Base-by-base conservation (phyloP, 1,140 invertebrate species). In the Palaemon carinicauda region DNA sequence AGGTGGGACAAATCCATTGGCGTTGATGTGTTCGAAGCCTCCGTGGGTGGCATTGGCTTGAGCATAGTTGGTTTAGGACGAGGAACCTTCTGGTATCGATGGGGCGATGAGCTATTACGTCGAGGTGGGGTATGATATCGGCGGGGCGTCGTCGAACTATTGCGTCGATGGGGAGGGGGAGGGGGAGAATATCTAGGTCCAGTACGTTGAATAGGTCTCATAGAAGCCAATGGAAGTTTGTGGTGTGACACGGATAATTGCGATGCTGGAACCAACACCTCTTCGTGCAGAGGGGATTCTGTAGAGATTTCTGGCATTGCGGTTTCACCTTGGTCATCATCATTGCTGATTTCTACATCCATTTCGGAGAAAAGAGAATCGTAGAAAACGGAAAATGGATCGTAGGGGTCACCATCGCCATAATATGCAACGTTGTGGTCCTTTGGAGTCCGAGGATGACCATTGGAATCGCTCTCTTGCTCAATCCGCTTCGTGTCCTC, bases 381-480 rank as follows among this genome's bases (percentile, higher is more conserved):
- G 17, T 86, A 86, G 51, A 86, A 86, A 4, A 86, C 83, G 4
- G 83, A 86, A 60, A 86, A 86, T 12, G 83, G 75, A 52, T 86
- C 83, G 50, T 73, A 69, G 41, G n/a, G 21, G 1, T 52, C 53
- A 12, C 31, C 33, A 31, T 50, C 14, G 9, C 24, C 54, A 21
- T 75, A 60, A 29, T 69, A 69, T 7, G 24, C 14, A 21, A 17
- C 0, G 10, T 52, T 31, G 27, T 15, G 15, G 50, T 52, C n/a
- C 15, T 33, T 27, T n/a, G 17, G 3, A 0, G 2, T 15, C 31
- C 19, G 14, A 29, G 15, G n/a, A 41, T 41, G 41, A 5, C 41
- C 41, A 41, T 5, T 5, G 41, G 41, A 5, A 41, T 41, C 41
- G 3, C 1, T 12, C 12, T 4, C 12, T 7, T 79, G 51, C 17